Base-by-base conservation (phyloP, 2,113 vertebrate species). In the Hippocampus mohnikei region DNA sequence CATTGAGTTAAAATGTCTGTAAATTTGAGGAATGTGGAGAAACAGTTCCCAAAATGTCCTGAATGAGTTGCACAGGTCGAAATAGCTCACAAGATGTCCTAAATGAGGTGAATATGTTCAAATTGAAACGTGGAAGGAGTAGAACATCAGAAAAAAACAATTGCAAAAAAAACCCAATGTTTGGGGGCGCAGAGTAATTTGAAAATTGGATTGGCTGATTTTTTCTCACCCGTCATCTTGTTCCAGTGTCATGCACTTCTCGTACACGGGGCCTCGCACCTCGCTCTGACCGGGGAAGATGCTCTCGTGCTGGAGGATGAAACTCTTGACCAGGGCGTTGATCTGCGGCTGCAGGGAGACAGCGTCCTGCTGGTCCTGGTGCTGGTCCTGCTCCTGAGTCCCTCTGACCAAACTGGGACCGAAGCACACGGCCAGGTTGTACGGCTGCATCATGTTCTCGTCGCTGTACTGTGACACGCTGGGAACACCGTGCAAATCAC, bases 371-470 rank as follows among this genome's bases (percentile, higher is more conserved):
- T 33, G 27, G 27, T 59, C 58, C 27, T 5, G 25, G 15, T 29
- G 58, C 25, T 59, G 25, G 15, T 60, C 58, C 58, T 2, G 27
- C 6, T 18, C 18, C 55, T 93, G 66, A 0, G 86, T 86, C 15
- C 92, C 89, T 2, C 92, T 82, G 37, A 95, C 83, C 72, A 95
- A 87, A 0, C 92, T 94, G 13, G 95, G 95, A 10, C 94, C 94
- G 1, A 95, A 95, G 84, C 95, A 96, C 77, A 96, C 95, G 0
- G 94, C 95, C 87, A 96, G 73, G 80, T 95, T 95, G 84, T 95
- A 95, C 8, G 94, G 91, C 69, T 94, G 93, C 94, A 95, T 95
- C 94, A 96, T 95, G 90, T 95, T 95, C 89, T 95, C 94, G 0
- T 95, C 94, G 2, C 94, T 95, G 88, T 95, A 95, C 85, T 95